Evolutionary conservation across 2,888 invertebrate species (phyloP), one percentile per base, ranked within the genome.

Genomic region (Hoplodrina ambigua): DNA sequence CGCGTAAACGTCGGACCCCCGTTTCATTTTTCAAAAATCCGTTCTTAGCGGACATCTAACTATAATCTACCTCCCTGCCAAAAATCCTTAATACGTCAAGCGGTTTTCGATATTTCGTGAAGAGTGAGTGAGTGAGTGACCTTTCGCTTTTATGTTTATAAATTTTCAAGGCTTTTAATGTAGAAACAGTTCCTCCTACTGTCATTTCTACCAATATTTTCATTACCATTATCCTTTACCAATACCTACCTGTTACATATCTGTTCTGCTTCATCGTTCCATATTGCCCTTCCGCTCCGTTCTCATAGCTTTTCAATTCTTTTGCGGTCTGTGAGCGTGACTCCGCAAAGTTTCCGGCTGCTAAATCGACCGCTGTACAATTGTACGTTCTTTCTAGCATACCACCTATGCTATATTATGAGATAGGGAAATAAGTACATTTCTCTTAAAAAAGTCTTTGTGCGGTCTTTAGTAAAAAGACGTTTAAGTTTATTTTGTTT

Each of bases 291-390:
- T 65, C 50, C 49, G 25, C 49, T 67, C 37, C 56, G n/a, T 53
- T 81, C 71, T 67, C 66, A 59, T 41, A 52, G 69, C 56, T 63
- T 69, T 81, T 61, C 77, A 75, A 76, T 78, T 81, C 60, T 81
- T 77, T 70, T 67, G 67, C 64, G 67, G 77, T 67, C 77, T 65
- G 54, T 55, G 65, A 76, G 57, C 64, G 61, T 71, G 78, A 78
- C 66, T 76, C 57, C 30, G 53, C 67, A 64, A 75, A 76, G 55
- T 67, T 61, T 71, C 63, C 37, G 33, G 20, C 25, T 60, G 33
- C 37, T 53, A 77, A 76, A 71, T 64, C 60, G 81, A 67, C 55
- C 57, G 49, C 11, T 58, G 70, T 65, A 71, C 70, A 67, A 64
- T 71, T 67, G 67, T 62, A 64, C 81, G 56, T 41, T 67, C 64